Percentiles rank a stretch among this genome's conserved stretches.
phyloP scores from a whole-genome alignment of 2,113 vertebrate species.

The Ceyx cyanopectus region DNA sequence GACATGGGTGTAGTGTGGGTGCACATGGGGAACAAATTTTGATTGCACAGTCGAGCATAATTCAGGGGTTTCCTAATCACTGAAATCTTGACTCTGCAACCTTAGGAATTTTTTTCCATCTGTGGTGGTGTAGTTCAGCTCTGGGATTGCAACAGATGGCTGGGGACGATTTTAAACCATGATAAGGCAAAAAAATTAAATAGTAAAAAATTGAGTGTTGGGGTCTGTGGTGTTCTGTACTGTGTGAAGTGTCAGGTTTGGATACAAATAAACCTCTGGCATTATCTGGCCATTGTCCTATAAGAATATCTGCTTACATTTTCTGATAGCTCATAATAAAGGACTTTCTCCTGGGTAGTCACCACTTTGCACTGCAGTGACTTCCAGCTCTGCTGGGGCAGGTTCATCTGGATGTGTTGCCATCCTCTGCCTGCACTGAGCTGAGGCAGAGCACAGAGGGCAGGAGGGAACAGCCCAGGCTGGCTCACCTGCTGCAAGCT shows the following conservation, averaged over 20 bases:
- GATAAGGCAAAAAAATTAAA: background rate
- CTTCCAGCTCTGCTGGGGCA: background rate
- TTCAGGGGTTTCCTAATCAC: slow-evolving; percentile 43
- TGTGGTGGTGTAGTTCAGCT: slow-evolving; percentile 48
- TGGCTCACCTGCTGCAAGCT: background rate
- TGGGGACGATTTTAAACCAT: background rate
- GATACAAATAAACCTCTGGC: background rate
- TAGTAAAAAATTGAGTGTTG: background rate
- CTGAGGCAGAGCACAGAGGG: background rate
- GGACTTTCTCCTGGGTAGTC: background rate
- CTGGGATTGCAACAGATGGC: slow-evolving; percentile 51
- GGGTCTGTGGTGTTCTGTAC: accelerated
- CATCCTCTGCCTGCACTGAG: background rate
- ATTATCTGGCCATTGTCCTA: background rate
- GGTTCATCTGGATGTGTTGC: background rate
- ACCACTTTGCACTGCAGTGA: background rate
- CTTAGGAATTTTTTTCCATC: slow-evolving; percentile 34
- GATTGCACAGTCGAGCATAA: background rate
- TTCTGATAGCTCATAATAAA: background rate
- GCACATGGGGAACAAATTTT: background rate
- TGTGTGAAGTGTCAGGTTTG: background rate
- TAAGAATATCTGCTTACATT: background rate
- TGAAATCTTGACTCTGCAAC: slow-evolving; percentile 52
- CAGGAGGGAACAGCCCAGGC: background rate
- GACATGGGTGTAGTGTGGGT: background rate